These are phyloP conservation scores for Zaprionus bogoriensis DNA, from an alignment of 2,888 invertebrate species.

Conservation along the genomic window DNA sequence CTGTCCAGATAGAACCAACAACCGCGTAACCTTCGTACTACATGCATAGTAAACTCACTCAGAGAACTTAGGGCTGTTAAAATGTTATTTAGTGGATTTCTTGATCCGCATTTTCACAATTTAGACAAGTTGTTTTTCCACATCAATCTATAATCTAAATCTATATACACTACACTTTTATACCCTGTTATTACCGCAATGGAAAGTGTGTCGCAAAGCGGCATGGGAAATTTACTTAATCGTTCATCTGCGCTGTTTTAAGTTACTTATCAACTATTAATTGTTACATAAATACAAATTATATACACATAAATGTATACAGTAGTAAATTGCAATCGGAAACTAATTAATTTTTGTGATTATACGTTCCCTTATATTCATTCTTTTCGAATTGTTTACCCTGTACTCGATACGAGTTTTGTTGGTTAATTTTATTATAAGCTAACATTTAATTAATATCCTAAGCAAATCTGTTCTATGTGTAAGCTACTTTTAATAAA, in stretches of 20 bases:
- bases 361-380: constrained; percentile 41
- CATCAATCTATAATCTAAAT: constrained; percentile 11
- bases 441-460: constrained; percentile 57
- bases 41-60: constrained; percentile 60
- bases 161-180: constrained; percentile 6
- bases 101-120: constrained; percentile 51
- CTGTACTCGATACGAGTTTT: constrained; percentile 63
- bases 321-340: constrained; percentile 25
- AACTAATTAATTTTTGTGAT: constrained; percentile 61
- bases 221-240: constrained; percentile 34
- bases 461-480: constrained; percentile 52
- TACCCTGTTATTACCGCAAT: constrained; percentile 19
- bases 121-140: constrained; percentile 29
- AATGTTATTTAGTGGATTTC: constrained; percentile 68
- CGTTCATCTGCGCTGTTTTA: constrained; percentile 31
- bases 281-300: constrained; percentile 14
- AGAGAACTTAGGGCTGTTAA: constrained; percentile 75
- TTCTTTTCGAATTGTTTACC: constrained; percentile 55
- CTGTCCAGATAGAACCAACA: constrained; percentile 44
- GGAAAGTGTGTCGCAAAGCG: constrained; percentile 51
- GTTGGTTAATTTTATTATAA: constrained; percentile 66
- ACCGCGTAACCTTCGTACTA: constrained; percentile 25
- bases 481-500: constrained; percentile 51
- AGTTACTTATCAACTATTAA: constrained; percentile 29
- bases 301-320: constrained; percentile 3